These are phyloP conservation scores for Drosophila anomalata DNA, from an alignment of 2,888 invertebrate species.

Conservation along the genomic window DNA sequence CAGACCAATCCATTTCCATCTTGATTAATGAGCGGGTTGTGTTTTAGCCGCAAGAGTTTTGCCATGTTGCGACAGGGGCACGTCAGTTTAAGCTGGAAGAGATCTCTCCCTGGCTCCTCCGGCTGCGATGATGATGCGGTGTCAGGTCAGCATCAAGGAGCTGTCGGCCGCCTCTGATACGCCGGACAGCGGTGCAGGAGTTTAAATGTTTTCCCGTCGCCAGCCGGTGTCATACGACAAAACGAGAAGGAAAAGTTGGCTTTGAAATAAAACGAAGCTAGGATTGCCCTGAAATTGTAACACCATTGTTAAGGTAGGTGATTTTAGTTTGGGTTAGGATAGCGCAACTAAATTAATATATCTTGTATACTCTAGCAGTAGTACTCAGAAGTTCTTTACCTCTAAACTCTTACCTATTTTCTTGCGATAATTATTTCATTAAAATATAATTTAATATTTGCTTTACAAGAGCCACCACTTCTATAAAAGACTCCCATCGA, in stretches of 20 bases:
- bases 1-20: conserved; percentile 23
- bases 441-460: neutral
- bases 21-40: conserved; percentile 51
- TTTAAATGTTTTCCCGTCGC: conserved; percentile 68
- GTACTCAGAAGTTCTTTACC: no score
- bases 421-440: neutral
- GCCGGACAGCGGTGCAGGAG: conserved; percentile 26
- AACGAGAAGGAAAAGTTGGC: neutral
- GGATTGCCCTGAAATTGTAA: neutral
- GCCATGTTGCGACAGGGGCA: conserved; percentile 77
- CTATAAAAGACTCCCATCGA: neutral
- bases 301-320: neutral
- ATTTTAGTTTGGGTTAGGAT: neutral
- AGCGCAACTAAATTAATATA: neutral
- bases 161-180: conserved; percentile 49
- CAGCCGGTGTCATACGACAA: conserved; percentile 24
- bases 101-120: conserved; percentile 27
- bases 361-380: no score
- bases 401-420: neutral
- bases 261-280: neutral
- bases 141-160: conserved; percentile 42
- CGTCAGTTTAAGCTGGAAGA: conserved; percentile 64
- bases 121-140: conserved; percentile 33
- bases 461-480: neutral
- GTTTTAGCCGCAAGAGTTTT: conserved; percentile 67